Evolutionary conservation across 92 coral and sea anemone species (phyloP).

Genomic region (Umimayanthus chanpuru): DNA sequence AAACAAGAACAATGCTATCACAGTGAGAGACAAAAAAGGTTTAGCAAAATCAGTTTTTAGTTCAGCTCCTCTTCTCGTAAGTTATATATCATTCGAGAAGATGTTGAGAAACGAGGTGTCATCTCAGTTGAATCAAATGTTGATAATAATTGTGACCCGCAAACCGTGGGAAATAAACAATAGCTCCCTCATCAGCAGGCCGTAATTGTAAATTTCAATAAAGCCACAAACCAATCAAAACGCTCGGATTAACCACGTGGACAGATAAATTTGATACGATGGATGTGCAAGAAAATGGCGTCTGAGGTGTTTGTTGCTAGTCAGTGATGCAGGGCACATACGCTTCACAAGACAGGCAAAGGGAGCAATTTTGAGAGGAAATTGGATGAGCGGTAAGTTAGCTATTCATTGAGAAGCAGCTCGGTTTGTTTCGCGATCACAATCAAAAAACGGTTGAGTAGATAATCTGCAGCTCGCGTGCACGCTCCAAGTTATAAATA

Average conservation of each 20-base stretch:
- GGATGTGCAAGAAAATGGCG: conserved; percentile 39
- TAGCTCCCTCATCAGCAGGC: conserved; percentile 2
- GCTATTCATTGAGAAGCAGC: neutral
- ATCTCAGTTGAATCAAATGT: neutral
- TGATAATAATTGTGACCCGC: neutral
- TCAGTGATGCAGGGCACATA: conserved; percentile 36
- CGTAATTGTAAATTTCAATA: conserved; percentile 24
- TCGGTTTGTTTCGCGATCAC: neutral
- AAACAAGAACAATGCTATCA: neutral
- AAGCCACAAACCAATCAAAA: conserved; percentile 45
- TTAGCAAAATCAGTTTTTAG: neutral
- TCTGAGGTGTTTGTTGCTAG: conserved; percentile 36
- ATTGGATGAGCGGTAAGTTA: neutral
- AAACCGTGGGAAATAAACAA: conserved; percentile 18
- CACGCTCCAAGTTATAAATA: neutral
- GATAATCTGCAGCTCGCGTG: neutral
- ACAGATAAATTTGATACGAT: conserved; percentile 26
- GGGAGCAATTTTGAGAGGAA: neutral
- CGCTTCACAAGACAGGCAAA: conserved; percentile 5
- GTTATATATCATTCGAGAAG: neutral
- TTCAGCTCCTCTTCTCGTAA: neutral
- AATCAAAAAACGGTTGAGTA: neutral
- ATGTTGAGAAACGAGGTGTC: neutral
- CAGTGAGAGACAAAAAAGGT: neutral
- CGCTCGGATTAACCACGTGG: conserved; percentile 26